Percentiles rank a stretch among this genome's conserved stretches.
Evolutionary conservation across 2,888 invertebrate genomes (phyloP).

Genomic region (Yponomeuta sedellus): DNA sequence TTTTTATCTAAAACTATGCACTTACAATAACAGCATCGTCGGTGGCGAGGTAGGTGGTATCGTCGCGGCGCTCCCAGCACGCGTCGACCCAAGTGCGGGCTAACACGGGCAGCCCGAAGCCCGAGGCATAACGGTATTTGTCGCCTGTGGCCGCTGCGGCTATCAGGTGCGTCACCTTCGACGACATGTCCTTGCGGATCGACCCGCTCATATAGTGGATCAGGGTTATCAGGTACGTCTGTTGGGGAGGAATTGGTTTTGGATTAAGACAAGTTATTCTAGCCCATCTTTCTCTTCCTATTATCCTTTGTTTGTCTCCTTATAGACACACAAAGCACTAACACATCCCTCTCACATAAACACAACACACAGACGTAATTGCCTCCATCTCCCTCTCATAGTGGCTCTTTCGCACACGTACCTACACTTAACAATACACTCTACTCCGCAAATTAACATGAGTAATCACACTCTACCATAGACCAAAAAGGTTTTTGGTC

Average conservation of each 20-base stretch:
- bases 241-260: conserved; percentile 30
- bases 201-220: conserved; percentile 98
- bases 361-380: too few species aligned
- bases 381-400: too few species aligned
- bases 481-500: too few species aligned
- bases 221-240: conserved; percentile 91
- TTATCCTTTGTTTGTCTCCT: too few species aligned
- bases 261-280: conserved; percentile 19
- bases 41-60: conserved; percentile 81
- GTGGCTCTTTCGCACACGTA: too few species aligned
- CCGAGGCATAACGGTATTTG: conserved; percentile 95
- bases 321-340: too few species aligned
- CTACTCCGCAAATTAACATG: too few species aligned
- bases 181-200: conserved; percentile 92
- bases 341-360: too few species aligned
- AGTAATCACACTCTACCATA: too few species aligned
- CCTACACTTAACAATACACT: too few species aligned
- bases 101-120: conserved; percentile 92
- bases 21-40: conserved; percentile 81
- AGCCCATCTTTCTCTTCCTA: too few species aligned
- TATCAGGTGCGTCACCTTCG: conserved; percentile 94
- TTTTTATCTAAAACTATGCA: conserved; percentile 20
- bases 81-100: conserved; percentile 91
- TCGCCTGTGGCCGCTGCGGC: conserved; percentile 92
- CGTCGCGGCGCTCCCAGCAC: conserved; percentile 89